Evolutionary conservation across 1,140 invertebrate genomes (phyloP).

Genomic region (Orius insidiosus): DNA sequence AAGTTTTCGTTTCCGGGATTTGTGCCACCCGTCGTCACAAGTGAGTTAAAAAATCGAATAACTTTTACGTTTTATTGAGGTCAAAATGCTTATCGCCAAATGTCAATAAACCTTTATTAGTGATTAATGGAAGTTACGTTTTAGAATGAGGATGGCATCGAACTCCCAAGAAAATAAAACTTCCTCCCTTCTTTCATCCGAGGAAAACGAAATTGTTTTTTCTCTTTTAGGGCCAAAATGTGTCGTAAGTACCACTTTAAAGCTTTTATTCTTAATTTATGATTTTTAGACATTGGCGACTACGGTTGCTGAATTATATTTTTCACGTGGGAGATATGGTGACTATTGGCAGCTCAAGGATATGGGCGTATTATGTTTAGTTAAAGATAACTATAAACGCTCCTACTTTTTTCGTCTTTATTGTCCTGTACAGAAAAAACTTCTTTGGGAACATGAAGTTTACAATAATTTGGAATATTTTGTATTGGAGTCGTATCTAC

Average conservation of each 20-base stretch:
- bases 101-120: background rate
- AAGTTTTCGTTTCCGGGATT: no score
- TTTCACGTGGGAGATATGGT: slow-evolving; percentile 62
- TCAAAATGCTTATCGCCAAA: background rate
- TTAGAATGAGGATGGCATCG: slow-evolving; percentile 8
- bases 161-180: slow-evolving; percentile 18
- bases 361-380: slow-evolving; percentile 78
- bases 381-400: slow-evolving; percentile 72
- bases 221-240: slow-evolving; percentile 63
- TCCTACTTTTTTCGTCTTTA: slow-evolving; percentile 80
- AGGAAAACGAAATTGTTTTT: slow-evolving; percentile 75
- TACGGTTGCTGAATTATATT: slow-evolving; percentile 75
- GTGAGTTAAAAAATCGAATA: no score
- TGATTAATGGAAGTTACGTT: background rate
- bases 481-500: slow-evolving; percentile 58
- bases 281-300: slow-evolving; percentile 61
- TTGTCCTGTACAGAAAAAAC: slow-evolving; percentile 52
- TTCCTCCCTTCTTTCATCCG: slow-evolving; percentile 39
- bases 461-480: slow-evolving; percentile 85
- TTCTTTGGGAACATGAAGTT: slow-evolving; percentile 87
- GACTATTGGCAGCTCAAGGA: slow-evolving; percentile 70
- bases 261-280: no score
- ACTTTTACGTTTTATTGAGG: no score
- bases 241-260: slow-evolving; percentile 41
- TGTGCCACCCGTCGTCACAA: no score